These are phyloP conservation scores for Turritopsis dohrnii DNA, from an alignment of 30 jellyfish, hydroid and myxozoan genomes.

Conservation along the genomic window DNA sequence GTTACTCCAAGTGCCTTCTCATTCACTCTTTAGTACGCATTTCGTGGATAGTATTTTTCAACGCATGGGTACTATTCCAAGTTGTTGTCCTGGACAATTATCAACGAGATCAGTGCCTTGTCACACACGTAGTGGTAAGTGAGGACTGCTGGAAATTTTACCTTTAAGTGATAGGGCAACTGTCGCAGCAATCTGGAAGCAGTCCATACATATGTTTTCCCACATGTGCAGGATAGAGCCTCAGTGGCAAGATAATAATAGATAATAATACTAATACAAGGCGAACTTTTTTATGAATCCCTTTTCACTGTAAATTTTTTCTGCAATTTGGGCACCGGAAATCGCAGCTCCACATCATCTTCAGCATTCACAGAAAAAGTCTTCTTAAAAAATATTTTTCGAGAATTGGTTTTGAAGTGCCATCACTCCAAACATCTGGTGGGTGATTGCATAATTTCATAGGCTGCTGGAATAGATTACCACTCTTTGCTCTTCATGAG, in stretches of 20 bases:
- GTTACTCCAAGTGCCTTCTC: constrained; percentile 26
- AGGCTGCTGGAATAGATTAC: not conserved
- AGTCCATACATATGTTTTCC: constrained; percentile 14
- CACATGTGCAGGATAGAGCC: constrained; percentile 21
- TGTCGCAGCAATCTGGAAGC: constrained; percentile 36
- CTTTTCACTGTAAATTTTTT: constrained; percentile 25
- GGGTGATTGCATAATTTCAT: constrained; percentile 21
- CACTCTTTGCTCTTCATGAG: not conserved
- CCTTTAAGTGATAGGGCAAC: constrained; percentile 33
- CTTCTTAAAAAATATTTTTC: constrained; percentile 28
- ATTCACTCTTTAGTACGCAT: constrained; percentile 39
- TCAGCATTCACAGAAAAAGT: constrained; percentile 25
- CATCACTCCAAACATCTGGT: constrained; percentile 9
- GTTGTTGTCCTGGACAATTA: constrained; percentile 37
- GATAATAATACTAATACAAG: constrained; percentile 22
- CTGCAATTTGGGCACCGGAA: constrained; percentile 24
- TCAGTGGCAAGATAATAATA: constrained; percentile 30
- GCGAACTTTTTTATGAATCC: constrained; percentile 26
- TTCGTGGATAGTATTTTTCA: constrained; percentile 32
- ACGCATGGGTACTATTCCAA: constrained; percentile 46
- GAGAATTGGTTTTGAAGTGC: constrained; percentile 11
- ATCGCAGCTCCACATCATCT: not conserved
- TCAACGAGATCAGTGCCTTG: constrained; percentile 35
- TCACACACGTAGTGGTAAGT: constrained; percentile 49
- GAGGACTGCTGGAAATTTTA: constrained; percentile 42